Base-by-base conservation (phyloP, 1,140 invertebrate species). In the Platyscapa corneri region DNA sequence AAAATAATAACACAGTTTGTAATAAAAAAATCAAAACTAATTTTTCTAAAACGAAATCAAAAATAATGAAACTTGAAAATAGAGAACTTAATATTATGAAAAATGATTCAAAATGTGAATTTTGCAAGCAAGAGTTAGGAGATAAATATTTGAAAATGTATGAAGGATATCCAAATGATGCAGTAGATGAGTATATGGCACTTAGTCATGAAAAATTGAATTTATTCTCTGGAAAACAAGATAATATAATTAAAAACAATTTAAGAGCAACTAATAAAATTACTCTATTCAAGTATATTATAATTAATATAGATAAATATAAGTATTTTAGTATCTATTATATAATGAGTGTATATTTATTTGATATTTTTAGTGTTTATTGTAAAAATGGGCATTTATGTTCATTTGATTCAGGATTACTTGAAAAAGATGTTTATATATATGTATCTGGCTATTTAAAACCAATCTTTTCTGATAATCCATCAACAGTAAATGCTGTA, bases 381-480 rank as follows among this genome's bases (percentile, higher is more conserved):
- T 97, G 97, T 91, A 95, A 96, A 89, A 95, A 96, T 89, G 96
- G 96, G 18, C 97, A 98, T 91, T 92, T 98, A 32, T 97, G 96
- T 90, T 94, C 96, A 7, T 96, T 98, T 91, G 97, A 98, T 92
- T 94, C 95, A 65, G 97, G 96, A 5, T 93, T 97, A 0, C 95
- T 98, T 87, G 97, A 98, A 91, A 95, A 94, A 90, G 96, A 98
- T 93, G 94, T 96, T 7, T 89, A 95, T 60, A 93, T 97, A 39
- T 97, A 95, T 89, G 95, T 97, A 91, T 97, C 96, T 90, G 97
- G 97, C 2, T 96, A 96, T 89, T 93, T 98, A 10, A 97, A 97
- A 92, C 95, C 96, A 16, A 96, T 98, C 85, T 97, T 96, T 92
- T 96, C 96, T 87, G 96, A 98, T 72, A 94, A 96, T 88, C 89